Percentiles rank a stretch among this genome's conserved stretches.
phyloP scores from a whole-genome alignment of 2,888 invertebrate genomes.

The Dasysyrphus tricinctus region DNA sequence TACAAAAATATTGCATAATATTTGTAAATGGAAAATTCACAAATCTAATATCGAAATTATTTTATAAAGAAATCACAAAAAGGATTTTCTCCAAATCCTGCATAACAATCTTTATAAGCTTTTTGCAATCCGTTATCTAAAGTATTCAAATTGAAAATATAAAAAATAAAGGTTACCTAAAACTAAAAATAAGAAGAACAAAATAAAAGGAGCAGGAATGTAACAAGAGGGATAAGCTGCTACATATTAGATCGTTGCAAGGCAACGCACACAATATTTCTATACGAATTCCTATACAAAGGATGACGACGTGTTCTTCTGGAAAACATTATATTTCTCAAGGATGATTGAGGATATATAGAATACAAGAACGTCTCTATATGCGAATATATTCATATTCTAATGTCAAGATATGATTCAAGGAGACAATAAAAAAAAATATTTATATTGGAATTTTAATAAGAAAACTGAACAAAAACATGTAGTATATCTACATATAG shows the following conservation, averaged over 20 bases:
- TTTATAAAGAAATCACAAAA: conserved; percentile 59
- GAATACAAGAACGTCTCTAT: conserved; percentile 57
- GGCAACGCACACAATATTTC: conserved; percentile 41
- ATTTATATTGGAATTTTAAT: conserved; percentile 74
- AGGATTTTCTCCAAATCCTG: conserved; percentile 63
- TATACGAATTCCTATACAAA: conserved; percentile 44
- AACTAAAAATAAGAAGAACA: conserved; percentile 37
- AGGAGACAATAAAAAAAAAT: conserved; percentile 69
- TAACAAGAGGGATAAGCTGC: conserved; percentile 57
- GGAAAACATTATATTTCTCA: conserved; percentile 65
- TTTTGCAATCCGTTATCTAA: conserved; percentile 63
- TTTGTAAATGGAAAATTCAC: conserved; percentile 30
- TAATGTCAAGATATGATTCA: conserved; percentile 70
- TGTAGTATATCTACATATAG: too few relatives aligned
- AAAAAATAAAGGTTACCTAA: conserved; percentile 25
- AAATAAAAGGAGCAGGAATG: conserved; percentile 12
- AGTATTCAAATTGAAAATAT: conserved; percentile 64
- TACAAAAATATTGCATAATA: conserved; percentile 30
- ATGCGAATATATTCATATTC: conserved; percentile 63
- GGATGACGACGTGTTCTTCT: conserved; percentile 49
- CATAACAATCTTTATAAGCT: conserved; percentile 34
- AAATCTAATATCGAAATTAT: conserved; percentile 67
- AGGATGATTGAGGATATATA: conserved; percentile 64
- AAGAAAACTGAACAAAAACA: conserved; percentile 65
- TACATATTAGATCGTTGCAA: conserved; percentile 62